phyloP scores from a whole-genome alignment of 2,888 invertebrate genomes.

The Sphecodes monilicornis region DNA sequence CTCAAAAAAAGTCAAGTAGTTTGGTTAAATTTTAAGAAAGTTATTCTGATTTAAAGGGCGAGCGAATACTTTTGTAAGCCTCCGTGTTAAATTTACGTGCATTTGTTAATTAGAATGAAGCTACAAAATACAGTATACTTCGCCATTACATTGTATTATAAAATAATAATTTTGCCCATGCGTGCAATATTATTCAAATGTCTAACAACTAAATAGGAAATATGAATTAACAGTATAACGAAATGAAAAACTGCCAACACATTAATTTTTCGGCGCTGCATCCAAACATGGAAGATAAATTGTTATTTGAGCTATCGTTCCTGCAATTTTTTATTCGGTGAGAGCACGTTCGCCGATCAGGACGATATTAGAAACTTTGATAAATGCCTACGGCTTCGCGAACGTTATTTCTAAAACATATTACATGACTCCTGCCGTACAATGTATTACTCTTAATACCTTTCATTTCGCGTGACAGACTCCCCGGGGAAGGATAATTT shows the following conservation, averaged over 20 bases:
- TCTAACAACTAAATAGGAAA: background rate
- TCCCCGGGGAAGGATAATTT: conserved; percentile 1
- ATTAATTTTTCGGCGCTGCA: background rate
- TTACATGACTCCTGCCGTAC: background rate
- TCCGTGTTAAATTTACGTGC: background rate
- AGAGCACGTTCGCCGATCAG: background rate
- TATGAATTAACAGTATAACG: background rate
- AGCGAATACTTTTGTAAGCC: too few species aligned
- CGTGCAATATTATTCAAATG: background rate
- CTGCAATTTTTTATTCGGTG: background rate
- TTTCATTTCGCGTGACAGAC: conserved; percentile 12
- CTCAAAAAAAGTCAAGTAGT: too few species aligned
- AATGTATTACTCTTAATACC: conserved; percentile 5
- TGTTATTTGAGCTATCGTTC: background rate
- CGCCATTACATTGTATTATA: too few species aligned
- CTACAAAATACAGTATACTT: background rate
- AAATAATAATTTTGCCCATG: background rate
- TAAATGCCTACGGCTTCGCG: background rate
- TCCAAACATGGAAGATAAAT: background rate
- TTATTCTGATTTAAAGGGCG: too few species aligned
- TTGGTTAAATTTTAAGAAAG: too few species aligned
- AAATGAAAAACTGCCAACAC: background rate
- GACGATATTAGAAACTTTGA: conserved; percentile 3
- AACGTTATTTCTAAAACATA: conserved; percentile 4
- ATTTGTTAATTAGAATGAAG: background rate